phyloP scores from a whole-genome alignment of 2,888 invertebrate species.

The Tanaodytes sp. region DNA sequence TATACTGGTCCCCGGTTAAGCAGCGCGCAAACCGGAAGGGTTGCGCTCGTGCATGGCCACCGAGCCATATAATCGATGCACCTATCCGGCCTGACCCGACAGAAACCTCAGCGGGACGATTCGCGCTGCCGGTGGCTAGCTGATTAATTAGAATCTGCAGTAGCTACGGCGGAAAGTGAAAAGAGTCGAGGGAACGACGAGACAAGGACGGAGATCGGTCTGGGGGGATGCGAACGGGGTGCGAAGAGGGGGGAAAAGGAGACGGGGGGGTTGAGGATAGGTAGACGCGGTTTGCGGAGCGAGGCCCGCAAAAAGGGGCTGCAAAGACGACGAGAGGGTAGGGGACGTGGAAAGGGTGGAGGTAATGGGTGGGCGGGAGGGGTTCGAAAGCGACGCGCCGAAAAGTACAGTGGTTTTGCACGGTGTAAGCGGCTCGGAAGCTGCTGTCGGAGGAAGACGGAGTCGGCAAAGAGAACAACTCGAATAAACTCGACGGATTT shows the following conservation, averaged over 20 bases:
- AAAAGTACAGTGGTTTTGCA: conserved; percentile 59
- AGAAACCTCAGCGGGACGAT: conserved; percentile 51
- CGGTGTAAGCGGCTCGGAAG: conserved; percentile 35
- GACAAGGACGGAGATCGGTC: conserved; percentile 21
- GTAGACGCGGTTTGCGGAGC: conserved; percentile 23
- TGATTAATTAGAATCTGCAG: conserved; percentile 69
- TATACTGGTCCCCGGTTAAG: conserved; percentile 27
- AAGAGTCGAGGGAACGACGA: too few species aligned
- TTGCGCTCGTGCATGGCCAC: conserved; percentile 37
- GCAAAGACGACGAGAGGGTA: conserved; percentile 25
- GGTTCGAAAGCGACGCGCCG: conserved; percentile 32
- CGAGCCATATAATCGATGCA: conserved; percentile 50
- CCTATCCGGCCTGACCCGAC: conserved; percentile 38
- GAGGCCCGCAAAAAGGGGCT: conserved; percentile 23
- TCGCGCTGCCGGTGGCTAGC: conserved; percentile 64
- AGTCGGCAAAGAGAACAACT: conserved; percentile 39
- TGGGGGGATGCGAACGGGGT: conserved; percentile 17
- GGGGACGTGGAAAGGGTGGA: too few species aligned
- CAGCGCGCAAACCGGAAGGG: conserved; percentile 18
- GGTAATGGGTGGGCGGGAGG: conserved; percentile 13
- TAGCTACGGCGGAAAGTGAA: conserved; percentile 35
- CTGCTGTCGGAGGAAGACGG: conserved; percentile 28
- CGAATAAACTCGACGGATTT: conserved; percentile 46
- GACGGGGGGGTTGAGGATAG: conserved; percentile 25
- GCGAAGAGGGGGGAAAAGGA: conserved; percentile 18